Conservation (phyloP, 2,888 invertebrate genomes). For the Folsomia candida region DNA sequence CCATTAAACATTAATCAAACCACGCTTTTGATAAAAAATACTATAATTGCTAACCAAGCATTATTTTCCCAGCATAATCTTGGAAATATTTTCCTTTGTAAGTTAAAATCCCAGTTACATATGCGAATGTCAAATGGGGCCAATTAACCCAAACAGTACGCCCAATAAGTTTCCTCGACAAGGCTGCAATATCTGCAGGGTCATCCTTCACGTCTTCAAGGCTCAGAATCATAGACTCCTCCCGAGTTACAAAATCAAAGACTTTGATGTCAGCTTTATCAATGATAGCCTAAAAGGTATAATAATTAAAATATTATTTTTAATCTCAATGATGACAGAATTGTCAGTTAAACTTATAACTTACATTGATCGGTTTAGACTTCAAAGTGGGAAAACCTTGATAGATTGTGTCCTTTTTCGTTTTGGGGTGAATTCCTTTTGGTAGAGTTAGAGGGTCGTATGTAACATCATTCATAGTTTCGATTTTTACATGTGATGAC, state of each 20-base stretch:
- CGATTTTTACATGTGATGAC: constrained; percentile 58
- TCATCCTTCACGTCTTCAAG: constrained; percentile 52
- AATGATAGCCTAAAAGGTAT: constrained; percentile 61
- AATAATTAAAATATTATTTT: constrained; percentile 15
- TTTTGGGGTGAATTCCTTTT: constrained; percentile 70
- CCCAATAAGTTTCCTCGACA: constrained; percentile 68
- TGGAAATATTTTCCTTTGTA: constrained; percentile 29
- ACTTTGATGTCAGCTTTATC: constrained; percentile 75
- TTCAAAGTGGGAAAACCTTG: constrained; percentile 91
- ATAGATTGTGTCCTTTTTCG: constrained; percentile 68
- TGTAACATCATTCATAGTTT: constrained; percentile 62
- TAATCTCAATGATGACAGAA: background rate
- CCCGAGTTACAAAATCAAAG: constrained; percentile 78
- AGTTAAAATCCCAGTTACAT: constrained; percentile 39
- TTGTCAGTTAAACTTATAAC: background rate
- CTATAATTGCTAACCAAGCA: constrained; percentile 23
- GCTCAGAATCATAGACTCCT: constrained; percentile 76
- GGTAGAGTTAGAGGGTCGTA: constrained; percentile 62
- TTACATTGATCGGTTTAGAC: constrained; percentile 74
- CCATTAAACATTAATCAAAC: background rate
- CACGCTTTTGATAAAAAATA: background rate
- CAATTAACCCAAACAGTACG: constrained; percentile 78
- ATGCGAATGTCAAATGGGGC: constrained; percentile 71
- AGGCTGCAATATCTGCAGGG: constrained; percentile 57
- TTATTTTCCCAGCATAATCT: constrained; percentile 23